phyloP scores from a whole-genome alignment of 2,888 invertebrate species.

The Lithophane semibrunnea region DNA sequence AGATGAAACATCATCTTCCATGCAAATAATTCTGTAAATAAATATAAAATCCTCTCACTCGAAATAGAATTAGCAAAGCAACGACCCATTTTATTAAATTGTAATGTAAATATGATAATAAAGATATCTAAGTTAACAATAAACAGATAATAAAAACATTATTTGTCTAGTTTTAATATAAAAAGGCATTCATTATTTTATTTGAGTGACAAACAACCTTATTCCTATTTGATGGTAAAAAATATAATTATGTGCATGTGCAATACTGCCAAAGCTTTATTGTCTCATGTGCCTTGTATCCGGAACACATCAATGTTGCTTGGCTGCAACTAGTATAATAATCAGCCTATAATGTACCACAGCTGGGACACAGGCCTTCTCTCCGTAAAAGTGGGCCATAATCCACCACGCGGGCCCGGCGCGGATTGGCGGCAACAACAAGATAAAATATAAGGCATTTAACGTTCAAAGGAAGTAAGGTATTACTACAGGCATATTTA shows the following conservation, averaged over 20 bases:
- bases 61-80: not conserved
- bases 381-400: no score
- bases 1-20: slow-evolving; percentile 1
- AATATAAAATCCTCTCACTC: not conserved
- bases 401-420: no score
- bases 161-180: not conserved
- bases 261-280: no score
- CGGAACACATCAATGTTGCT: not conserved
- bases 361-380: no score
- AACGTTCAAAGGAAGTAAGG: no score
- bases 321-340: no score
- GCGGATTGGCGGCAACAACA: no score
- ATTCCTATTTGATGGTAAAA: no score
- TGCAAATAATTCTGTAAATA: not conserved
- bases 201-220: not conserved
- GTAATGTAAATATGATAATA: slow-evolving; percentile 4
- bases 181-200: not conserved
- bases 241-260: not conserved
- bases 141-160: not conserved
- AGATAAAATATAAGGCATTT: no score
- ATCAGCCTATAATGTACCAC: no score
- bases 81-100: not conserved
- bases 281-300: not conserved
- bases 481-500: no score
- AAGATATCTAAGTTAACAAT: not conserved